Percentiles rank a stretch among this genome's conserved stretches.
phyloP scores from a whole-genome alignment of 1,140 invertebrate genomes.

The Drosophila pseudoobscura region DNA sequence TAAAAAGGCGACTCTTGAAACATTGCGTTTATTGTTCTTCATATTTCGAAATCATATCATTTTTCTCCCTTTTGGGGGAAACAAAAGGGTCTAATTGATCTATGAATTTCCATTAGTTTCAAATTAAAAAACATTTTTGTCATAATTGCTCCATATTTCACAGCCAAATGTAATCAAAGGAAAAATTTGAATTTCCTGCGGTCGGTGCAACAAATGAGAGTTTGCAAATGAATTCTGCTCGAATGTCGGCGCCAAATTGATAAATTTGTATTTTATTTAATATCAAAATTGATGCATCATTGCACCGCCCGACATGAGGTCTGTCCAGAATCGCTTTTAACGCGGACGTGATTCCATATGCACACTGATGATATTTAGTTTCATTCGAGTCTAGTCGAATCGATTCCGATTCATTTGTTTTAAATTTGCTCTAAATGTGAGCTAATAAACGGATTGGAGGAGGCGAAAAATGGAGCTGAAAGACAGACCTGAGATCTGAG shows the following conservation, averaged over 20 bases:
- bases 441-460: slow-evolving; percentile 27
- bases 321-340: too few species aligned
- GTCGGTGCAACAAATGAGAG: slow-evolving; percentile 15
- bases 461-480: neutral
- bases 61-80: neutral
- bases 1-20: slow-evolving; percentile 3
- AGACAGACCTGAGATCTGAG: slow-evolving; percentile 8
- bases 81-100: slow-evolving; percentile 45
- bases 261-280: slow-evolving; percentile 36
- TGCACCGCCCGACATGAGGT: too few species aligned
- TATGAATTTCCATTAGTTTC: slow-evolving; percentile 31
- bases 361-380: too few species aligned
- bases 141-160: slow-evolving; percentile 2
- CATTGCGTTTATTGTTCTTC: neutral
- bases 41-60: too few species aligned
- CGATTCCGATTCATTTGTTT: slow-evolving; percentile 23
- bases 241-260: slow-evolving; percentile 11
- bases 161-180: neutral
- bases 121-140: slow-evolving; percentile 31
- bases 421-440: slow-evolving; percentile 26
- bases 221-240: slow-evolving; percentile 4
- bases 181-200: slow-evolving; percentile 4
- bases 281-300: slow-evolving; percentile 15
- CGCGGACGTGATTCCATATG: too few species aligned
- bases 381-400: slow-evolving; percentile 8